Evolutionary conservation across 2,888 invertebrate species (phyloP).

Genomic region (Deilephila elpenor): DNA sequence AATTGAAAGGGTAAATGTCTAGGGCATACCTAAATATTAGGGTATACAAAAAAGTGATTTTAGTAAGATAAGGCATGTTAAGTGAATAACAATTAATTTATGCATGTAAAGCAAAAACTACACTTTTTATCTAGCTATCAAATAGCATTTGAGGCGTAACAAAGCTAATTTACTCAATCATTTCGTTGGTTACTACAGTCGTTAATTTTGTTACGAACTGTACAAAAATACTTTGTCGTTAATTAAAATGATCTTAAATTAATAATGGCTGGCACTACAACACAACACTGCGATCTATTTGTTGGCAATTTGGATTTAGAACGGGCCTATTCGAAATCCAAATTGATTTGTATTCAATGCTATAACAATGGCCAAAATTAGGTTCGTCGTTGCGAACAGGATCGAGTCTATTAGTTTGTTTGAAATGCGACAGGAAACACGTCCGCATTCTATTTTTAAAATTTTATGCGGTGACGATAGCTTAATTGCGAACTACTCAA

Average conservation of each 20-base stretch:
- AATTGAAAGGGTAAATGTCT: too few relatives aligned
- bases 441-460: not conserved
- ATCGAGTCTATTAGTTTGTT: not conserved
- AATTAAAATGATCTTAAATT: not conserved
- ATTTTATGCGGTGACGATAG: not conserved
- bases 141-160: too few relatives aligned
- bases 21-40: too few relatives aligned
- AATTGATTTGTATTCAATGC: constrained; percentile 77
- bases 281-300: constrained; percentile 34
- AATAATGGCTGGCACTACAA: not conserved
- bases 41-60: too few relatives aligned
- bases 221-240: too few relatives aligned
- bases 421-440: not conserved
- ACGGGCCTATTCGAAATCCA: constrained; percentile 74
- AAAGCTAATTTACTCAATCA: too few relatives aligned
- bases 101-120: too few relatives aligned
- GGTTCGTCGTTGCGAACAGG: constrained; percentile 52
- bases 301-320: constrained; percentile 78
- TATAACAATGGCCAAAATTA: constrained; percentile 64
- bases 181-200: too few relatives aligned
- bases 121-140: too few relatives aligned
- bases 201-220: too few relatives aligned
- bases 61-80: not conserved
- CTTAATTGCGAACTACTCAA: too few relatives aligned
- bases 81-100: not conserved